Conservation (phyloP, 1,140 invertebrate genomes). For the Drosophila gunungcola region DNA sequence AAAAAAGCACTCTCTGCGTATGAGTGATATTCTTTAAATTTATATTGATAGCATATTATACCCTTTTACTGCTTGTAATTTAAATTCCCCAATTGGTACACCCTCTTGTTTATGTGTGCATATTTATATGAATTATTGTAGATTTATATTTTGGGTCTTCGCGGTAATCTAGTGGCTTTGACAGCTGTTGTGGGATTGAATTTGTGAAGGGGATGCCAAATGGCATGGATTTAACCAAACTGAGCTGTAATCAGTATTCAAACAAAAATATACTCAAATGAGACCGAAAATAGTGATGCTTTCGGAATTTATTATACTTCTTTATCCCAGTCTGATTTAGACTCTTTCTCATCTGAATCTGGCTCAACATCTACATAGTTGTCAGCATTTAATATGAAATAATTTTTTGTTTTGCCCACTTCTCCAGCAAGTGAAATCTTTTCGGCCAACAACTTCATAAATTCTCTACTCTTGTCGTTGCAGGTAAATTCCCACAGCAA, state of each 20-base stretch:
- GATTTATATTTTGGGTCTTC: slow-evolving; percentile 45
- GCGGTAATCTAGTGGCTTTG: slow-evolving; percentile 55
- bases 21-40: neutral
- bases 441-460: slow-evolving; percentile 24
- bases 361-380: slow-evolving; percentile 10
- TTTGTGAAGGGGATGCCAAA: neutral
- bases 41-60: neutral
- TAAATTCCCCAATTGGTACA: neutral
- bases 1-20: neutral
- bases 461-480: slow-evolving; percentile 21
- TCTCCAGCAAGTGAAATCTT: slow-evolving; percentile 19
- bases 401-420: slow-evolving; percentile 20
- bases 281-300: neutral
- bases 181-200: slow-evolving; percentile 36
- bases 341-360: slow-evolving; percentile 1
- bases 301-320: neutral
- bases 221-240: slow-evolving; percentile 4
- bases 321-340: neutral
- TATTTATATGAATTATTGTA: slow-evolving; percentile 42
- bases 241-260: neutral
- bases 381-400: slow-evolving; percentile 36
- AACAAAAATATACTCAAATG: slow-evolving; percentile 5
- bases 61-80: neutral
- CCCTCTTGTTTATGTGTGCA: neutral
- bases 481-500: slow-evolving; percentile 40